phyloP scores from a whole-genome alignment of 2,797 vertebrate species.

The Lagocephalus sceleratus region DNA sequence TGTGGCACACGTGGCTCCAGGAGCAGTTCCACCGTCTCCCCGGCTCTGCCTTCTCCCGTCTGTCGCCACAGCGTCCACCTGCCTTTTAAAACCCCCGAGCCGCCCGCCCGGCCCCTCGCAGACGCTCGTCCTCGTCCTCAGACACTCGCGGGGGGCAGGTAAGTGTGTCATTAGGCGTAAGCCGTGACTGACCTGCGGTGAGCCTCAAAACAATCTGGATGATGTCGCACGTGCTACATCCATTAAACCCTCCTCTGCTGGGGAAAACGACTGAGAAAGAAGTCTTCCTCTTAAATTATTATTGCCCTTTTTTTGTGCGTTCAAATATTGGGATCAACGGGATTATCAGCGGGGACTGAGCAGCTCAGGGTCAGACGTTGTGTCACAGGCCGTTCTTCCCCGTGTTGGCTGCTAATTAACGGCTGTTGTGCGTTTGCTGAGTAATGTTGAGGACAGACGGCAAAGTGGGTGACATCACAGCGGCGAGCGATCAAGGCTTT shows the following conservation, averaged over 20 bases:
- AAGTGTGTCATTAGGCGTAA: constrained; percentile 63
- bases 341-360: constrained; percentile 27
- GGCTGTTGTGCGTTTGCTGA: background rate
- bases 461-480: too few species aligned
- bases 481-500: too few species aligned
- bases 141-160: constrained; percentile 52
- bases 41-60: constrained; percentile 18
- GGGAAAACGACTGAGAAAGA: too few species aligned
- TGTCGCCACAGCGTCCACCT: constrained; percentile 24
- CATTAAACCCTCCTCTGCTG: too few species aligned
- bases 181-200: constrained; percentile 58
- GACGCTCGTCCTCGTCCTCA: constrained; percentile 47
- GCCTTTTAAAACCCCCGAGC: constrained; percentile 60
- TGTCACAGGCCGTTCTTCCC: constrained; percentile 20
- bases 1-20: background rate
- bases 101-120: constrained; percentile 29
- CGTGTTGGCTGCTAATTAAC: too few species aligned
- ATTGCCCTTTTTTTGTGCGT: constrained; percentile 21
- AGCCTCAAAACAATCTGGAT: constrained; percentile 15
- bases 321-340: constrained; percentile 11
- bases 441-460: too few species aligned
- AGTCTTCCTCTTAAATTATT: constrained; percentile 1
- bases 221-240: background rate
- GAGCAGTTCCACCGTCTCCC: constrained; percentile 39
- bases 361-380: constrained; percentile 37